A percentile compares a stretch with the other conserved stretches of the same genome.
phyloP scores from a whole-genome alignment of 2,113 vertebrate species.

The Gobio gobio region DNA sequence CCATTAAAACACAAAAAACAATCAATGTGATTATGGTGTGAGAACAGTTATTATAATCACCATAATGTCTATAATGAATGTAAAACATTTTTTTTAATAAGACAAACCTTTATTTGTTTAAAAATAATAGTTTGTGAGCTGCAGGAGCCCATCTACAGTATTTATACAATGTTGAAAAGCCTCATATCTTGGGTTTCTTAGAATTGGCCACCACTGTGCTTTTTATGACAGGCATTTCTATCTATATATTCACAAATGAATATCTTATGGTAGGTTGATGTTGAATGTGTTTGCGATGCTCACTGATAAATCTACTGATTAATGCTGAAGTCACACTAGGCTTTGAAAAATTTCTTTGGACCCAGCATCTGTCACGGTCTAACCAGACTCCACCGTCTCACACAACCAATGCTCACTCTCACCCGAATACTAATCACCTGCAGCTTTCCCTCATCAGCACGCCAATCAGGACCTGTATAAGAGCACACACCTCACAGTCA shows the following conservation, averaged over 20 bases:
- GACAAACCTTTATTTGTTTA: background rate
- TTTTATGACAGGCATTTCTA: background rate
- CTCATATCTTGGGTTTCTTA: background rate
- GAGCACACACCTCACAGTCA: no score
- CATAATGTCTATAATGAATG: constrained; percentile 13
- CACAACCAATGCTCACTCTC: no score
- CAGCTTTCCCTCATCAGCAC: no score
- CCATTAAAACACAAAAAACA: background rate
- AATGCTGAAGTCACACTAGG: background rate
- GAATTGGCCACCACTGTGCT: background rate
- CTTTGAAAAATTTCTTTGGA: background rate
- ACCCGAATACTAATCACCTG: no score
- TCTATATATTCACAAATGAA: background rate
- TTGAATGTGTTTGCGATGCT: background rate
- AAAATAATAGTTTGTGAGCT: background rate
- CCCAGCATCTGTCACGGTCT: background rate
- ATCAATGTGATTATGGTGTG: background rate
- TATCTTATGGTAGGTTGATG: background rate
- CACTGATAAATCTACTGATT: background rate
- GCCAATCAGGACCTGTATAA: no score
- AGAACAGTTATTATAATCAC: constrained; percentile 1
- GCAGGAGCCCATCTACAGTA: background rate
- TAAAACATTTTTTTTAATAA: background rate
- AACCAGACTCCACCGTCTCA: no score
- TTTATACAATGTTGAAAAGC: background rate